Evolutionary conservation across 2,888 invertebrate genomes (phyloP), one percentile per base, ranked within the genome.

Genomic region (Nebria brevicollis): DNA sequence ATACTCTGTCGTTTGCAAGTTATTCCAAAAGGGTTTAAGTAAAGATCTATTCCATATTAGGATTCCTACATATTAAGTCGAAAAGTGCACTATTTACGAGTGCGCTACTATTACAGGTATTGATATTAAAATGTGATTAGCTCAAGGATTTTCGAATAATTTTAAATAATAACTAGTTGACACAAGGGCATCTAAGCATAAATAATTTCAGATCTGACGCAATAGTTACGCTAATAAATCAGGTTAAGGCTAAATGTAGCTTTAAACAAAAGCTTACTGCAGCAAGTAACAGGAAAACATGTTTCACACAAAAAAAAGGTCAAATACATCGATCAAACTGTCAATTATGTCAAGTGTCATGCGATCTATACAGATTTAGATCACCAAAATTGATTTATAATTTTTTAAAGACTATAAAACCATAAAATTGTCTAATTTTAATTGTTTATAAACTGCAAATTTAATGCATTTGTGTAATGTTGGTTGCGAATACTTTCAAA

Each of bases 101-200:
- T 43, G 6, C 15, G 43, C 15, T 72, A 76, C 34, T 66, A 7
- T 26, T 64, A 15, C 73, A 11, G 25, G 15, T 4, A 15, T n/a
- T 41, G 54, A 79, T 79, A 79, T 79, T 79, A 79, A 68, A 74
- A 68, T 79, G 42, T 66, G 78, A 78, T 78, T 79, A 74, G 25
- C 66, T 79, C 79, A 79, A 79, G 79, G 79, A 66, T 79, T 79
- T 66, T 66, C 5, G 79, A 74, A 79, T 79, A 79, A 79, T 79
- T 79, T 79, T 68, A 26, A 79, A 79, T 79, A 78, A 73, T 78
- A 66, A 78, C 34, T 42, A 25, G 42, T 66, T 74, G n/a, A 13
- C 64, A 20, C 79, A 79, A 79, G 79, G 79, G 73, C 79, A 43
- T 74, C 42, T 74, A 66, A 20, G 13, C 65, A 41, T 65, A 74